Conservation (phyloP, 2,113 vertebrate genomes). For the Zosterops lateralis region DNA sequence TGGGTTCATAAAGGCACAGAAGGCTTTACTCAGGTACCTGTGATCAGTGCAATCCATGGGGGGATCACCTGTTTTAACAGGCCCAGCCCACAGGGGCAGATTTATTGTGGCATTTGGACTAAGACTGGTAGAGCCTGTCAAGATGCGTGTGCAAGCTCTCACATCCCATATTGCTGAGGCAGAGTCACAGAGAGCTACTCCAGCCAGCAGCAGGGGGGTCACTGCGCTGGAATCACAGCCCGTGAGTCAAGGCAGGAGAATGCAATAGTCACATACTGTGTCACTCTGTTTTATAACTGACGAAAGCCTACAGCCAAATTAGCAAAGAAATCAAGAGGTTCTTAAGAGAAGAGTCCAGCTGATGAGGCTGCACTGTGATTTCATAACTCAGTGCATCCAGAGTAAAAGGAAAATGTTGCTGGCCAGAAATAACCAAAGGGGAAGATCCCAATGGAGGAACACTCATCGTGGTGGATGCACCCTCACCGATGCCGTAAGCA, state of each 20-base stretch:
- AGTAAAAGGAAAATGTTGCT: not conserved
- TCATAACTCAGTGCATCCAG: not conserved
- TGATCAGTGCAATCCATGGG: not conserved
- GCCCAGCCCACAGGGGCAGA: constrained; percentile 52
- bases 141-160: constrained; percentile 63
- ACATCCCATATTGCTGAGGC: constrained; percentile 43
- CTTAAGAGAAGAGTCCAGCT: not conserved
- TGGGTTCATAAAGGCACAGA: not conserved
- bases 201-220: constrained; percentile 59
- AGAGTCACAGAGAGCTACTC: constrained; percentile 53
- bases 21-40: not conserved
- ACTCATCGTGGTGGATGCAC: not conserved
- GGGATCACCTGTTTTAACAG: not conserved
- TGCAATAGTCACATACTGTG: constrained; percentile 44
- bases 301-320: constrained; percentile 31
- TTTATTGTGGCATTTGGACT: constrained; percentile 71
- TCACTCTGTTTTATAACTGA: constrained; percentile 52
- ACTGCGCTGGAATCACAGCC: constrained; percentile 58
- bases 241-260: constrained; percentile 72
- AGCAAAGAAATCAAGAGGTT: constrained; percentile 1
- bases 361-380: not conserved
- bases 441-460: not conserved
- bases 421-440: not conserved
- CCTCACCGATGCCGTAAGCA: not conserved
- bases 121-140: constrained; percentile 74